phyloP scores from a whole-genome alignment of 1,140 invertebrate species.

The Drosophila punjabiensis region DNA sequence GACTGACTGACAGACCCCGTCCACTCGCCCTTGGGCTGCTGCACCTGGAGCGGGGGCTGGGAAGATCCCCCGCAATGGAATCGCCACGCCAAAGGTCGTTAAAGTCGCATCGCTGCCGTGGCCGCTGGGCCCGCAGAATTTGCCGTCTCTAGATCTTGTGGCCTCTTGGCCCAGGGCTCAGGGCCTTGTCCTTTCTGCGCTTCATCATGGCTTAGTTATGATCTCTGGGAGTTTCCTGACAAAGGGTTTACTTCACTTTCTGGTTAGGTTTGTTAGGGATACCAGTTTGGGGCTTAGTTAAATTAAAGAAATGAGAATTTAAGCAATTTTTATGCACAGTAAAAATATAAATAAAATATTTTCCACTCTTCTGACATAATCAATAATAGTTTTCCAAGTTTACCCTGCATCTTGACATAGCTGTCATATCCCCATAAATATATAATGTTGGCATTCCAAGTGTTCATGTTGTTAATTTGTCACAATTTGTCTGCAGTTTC shows the following conservation, averaged over 20 bases:
- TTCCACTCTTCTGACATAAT: background rate
- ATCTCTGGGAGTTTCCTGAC: constrained; percentile 12
- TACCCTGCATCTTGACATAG: background rate
- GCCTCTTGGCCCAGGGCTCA: constrained; percentile 13
- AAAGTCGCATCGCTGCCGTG: constrained; percentile 51
- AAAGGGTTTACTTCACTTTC: background rate
- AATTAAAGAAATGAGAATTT: background rate
- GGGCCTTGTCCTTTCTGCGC: constrained; percentile 69
- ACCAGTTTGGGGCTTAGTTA: background rate
- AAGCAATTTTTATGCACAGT: background rate
- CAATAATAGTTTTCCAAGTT: background rate
- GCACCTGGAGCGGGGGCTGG: constrained; percentile 23
- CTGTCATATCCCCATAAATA: constrained; percentile 17
- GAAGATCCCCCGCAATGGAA: constrained; percentile 24
- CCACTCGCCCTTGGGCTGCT: constrained; percentile 17
- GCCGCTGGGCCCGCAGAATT: constrained; percentile 35
- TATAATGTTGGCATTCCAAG: constrained; percentile 17
- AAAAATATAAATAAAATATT: background rate
- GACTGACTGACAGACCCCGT: constrained; percentile 24
- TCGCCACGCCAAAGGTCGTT: constrained; percentile 69
- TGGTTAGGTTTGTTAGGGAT: background rate
- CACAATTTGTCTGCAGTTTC: constrained; percentile 50
- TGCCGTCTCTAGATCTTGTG: constrained; percentile 18
- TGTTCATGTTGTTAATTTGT: constrained; percentile 44
- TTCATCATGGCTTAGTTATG: constrained; percentile 58